These are phyloP conservation scores for Equus przewalskii DNA, from an alignment of 2,113 vertebrate genomes.

Conservation along the genomic window DNA sequence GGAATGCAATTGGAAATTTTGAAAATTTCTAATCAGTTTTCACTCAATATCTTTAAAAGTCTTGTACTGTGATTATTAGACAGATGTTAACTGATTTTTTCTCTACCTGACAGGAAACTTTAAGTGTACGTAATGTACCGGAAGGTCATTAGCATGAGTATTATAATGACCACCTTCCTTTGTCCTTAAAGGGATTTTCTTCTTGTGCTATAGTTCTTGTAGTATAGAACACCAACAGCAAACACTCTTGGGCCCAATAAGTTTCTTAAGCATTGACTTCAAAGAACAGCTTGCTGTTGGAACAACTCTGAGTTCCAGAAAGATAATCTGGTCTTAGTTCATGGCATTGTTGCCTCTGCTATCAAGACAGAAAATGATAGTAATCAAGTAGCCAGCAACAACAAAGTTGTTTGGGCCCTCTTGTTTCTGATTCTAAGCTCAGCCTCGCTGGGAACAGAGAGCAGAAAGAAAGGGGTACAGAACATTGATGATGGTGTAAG, in stretches of 20 bases:
- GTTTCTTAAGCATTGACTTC: neutral
- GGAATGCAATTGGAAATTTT: neutral
- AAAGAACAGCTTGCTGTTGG: neutral
- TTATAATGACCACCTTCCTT: neutral
- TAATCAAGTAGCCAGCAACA: neutral
- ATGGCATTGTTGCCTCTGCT: neutral
- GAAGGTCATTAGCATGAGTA: neutral
- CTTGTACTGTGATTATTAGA: neutral
- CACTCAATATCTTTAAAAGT: neutral
- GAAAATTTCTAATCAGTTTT: constrained; percentile 25
- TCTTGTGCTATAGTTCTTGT: neutral
- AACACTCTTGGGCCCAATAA: neutral
- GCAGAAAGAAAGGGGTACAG: neutral
- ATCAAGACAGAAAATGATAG: neutral
- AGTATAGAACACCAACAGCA: neutral
- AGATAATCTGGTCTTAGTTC: neutral
- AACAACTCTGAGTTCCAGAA: neutral
- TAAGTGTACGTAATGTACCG: neutral
- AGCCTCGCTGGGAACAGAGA: neutral
- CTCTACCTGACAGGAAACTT: neutral
- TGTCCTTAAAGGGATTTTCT: neutral
- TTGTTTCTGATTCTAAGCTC: neutral
- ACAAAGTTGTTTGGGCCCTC: neutral
- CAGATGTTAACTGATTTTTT: neutral
- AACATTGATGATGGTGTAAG: neutral